Conservation (phyloP, 1,140 invertebrate species). For the Andrena cerasifolii region DNA sequence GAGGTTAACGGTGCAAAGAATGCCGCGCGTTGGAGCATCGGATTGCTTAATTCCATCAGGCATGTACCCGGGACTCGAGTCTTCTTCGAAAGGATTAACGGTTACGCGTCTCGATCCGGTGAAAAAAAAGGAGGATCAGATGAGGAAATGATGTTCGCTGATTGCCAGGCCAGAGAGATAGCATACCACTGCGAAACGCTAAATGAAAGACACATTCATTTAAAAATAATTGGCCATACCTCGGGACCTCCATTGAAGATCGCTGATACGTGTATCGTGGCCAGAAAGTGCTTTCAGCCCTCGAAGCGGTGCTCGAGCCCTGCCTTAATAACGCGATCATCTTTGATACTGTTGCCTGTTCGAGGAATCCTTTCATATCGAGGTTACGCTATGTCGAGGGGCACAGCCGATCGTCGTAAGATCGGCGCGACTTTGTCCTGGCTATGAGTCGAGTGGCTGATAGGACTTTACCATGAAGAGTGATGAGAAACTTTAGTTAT, state of each 20-base stretch:
- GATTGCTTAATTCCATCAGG: slow-evolving; percentile 73
- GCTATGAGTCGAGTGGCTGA: neutral
- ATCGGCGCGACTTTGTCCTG: neutral
- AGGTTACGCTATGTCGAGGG: neutral
- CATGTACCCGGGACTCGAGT: slow-evolving; percentile 64
- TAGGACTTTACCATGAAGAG: neutral
- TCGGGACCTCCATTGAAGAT: slow-evolving; percentile 29
- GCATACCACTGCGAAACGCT: slow-evolving; percentile 13
- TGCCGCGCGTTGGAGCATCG: slow-evolving; percentile 34
- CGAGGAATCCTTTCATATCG: slow-evolving; percentile 35
- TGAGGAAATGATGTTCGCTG: neutral
- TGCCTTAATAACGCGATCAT: slow-evolving; percentile 19
- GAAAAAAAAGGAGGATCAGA: neutral
- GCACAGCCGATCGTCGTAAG: neutral
- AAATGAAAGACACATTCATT: slow-evolving; percentile 37
- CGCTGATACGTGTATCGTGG: slow-evolving; percentile 39
- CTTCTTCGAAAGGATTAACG: slow-evolving; percentile 60
- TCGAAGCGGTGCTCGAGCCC: slow-evolving; percentile 23
- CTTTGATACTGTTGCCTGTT: slow-evolving; percentile 42
- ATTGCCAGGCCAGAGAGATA: slow-evolving; percentile 13
- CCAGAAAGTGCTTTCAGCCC: slow-evolving; percentile 16
- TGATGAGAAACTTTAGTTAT: no score
- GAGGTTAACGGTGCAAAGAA: slow-evolving; percentile 71
- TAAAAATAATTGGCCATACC: slow-evolving; percentile 57
- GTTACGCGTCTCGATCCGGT: slow-evolving; percentile 43